Evolutionary conservation across 1,140 invertebrate genomes (phyloP).

Genomic region (Lepidurus arcticus): DNA sequence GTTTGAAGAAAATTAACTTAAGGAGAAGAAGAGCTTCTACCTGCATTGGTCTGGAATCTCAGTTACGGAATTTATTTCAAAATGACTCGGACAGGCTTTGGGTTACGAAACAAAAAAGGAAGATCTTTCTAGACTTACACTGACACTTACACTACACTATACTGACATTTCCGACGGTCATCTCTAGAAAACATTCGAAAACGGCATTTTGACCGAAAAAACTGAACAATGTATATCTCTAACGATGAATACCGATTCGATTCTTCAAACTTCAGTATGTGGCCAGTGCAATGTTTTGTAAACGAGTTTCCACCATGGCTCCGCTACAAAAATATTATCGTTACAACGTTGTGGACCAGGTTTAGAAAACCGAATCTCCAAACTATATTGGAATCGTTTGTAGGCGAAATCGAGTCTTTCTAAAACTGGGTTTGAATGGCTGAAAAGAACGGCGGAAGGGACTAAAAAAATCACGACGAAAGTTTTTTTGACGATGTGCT

Average conservation of each 20-base stretch:
- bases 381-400: background rate
- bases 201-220: conserved; percentile 1
- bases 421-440: background rate
- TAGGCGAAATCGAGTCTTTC: background rate
- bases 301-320: background rate
- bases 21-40: too few relatives aligned
- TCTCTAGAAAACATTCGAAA: background rate
- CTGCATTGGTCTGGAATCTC: too few relatives aligned
- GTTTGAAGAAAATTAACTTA: too few relatives aligned
- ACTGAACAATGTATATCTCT: background rate
- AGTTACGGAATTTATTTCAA: too few relatives aligned
- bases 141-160: too few relatives aligned
- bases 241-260: background rate
- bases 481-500: background rate
- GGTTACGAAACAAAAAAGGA: background rate
- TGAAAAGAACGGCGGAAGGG: background rate
- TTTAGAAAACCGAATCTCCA: background rate
- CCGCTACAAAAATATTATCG: background rate
- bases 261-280: conserved; percentile 6
- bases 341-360: background rate
- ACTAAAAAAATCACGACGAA: background rate
- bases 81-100: too few relatives aligned
- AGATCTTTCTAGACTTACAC: background rate
- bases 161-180: background rate
- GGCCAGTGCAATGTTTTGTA: background rate